phyloP scores from a whole-genome alignment of 1,140 invertebrate genomes.

The Camponotus vicinus region DNA sequence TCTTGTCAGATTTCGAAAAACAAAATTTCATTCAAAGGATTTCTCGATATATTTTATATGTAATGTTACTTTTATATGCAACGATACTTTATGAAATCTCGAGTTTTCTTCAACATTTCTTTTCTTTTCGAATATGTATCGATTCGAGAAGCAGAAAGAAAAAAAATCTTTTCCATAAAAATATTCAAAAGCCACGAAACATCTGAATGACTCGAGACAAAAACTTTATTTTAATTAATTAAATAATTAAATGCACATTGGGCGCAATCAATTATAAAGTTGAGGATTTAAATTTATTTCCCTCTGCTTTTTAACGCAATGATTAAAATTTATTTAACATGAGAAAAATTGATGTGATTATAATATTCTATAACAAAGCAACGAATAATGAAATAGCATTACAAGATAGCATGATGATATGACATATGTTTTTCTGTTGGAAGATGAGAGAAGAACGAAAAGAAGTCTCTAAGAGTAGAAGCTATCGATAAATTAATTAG shows the following conservation, averaged over 20 bases:
- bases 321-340: background rate
- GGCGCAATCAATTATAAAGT: background rate
- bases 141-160: background rate
- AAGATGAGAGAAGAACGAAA: background rate
- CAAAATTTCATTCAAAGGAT: background rate
- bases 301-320: background rate
- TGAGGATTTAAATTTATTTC: background rate
- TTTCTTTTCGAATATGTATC: background rate
- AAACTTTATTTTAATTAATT: background rate
- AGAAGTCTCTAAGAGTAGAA: background rate
- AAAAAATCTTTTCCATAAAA: background rate
- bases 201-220: background rate
- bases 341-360: background rate
- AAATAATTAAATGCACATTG: background rate
- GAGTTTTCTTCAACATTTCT: background rate
- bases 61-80: background rate
- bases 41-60: conserved; percentile 1
- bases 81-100: background rate
- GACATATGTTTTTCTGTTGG: background rate
- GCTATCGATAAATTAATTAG: conserved; percentile 2
- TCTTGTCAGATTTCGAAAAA: conserved; percentile 43
- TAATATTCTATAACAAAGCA: background rate
- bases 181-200: background rate
- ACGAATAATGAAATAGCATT: background rate
- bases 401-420: background rate